These are phyloP conservation scores for Hylaea fasciaria DNA, from an alignment of 2,888 invertebrate species.

Conservation along the genomic window DNA sequence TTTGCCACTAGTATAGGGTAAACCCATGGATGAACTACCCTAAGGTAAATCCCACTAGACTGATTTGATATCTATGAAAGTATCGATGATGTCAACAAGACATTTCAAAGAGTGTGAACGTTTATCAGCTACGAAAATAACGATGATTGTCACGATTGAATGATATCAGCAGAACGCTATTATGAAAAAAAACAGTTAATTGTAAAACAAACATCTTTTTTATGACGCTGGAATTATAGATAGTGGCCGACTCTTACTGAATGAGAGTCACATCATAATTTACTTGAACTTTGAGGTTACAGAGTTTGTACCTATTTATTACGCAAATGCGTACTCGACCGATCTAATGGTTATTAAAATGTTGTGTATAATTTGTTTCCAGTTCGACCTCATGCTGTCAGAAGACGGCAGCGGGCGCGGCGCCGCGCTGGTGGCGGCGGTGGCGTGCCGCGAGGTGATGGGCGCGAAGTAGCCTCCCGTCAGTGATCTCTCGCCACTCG, in stretches of 20 bases:
- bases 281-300: too few species aligned
- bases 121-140: constrained; percentile 21
- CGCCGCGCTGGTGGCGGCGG: constrained; percentile 98
- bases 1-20: too few species aligned
- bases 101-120: constrained; percentile 13
- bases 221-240: not conserved
- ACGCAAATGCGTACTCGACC: too few species aligned
- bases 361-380: constrained; percentile 57
- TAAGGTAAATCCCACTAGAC: constrained; percentile 4
- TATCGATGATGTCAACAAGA: constrained; percentile 14
- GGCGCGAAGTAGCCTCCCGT: constrained; percentile 44
- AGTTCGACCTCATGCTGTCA: constrained; percentile 97
- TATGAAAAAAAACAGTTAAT: not conserved
- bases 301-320: not conserved
- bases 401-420: constrained; percentile 99
- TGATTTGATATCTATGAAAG: constrained; percentile 12
- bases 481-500: constrained; percentile 49
- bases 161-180: constrained; percentile 9
- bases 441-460: constrained; percentile 87
- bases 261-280: too few species aligned
- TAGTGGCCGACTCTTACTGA: too few species aligned
- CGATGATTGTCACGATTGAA: constrained; percentile 14
- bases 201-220: not conserved
- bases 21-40: too few species aligned
- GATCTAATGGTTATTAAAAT: too few species aligned